Evolutionary conservation across 2,888 invertebrate genomes (phyloP), one percentile per base, ranked within the genome.

Genomic region (Drosophila mercatorum): DNA sequence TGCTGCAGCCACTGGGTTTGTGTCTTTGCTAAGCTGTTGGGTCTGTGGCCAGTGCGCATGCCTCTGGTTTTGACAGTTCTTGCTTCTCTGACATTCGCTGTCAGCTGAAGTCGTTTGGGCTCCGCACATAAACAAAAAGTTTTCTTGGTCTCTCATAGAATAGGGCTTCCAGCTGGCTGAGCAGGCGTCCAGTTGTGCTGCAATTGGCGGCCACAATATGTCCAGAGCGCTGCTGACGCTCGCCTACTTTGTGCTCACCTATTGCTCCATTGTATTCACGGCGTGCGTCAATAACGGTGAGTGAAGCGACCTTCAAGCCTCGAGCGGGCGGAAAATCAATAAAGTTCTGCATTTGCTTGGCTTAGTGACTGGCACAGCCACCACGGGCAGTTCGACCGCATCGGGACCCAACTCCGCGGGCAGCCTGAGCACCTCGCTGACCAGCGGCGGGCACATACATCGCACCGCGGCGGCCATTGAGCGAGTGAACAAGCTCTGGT

Each of bases 391-490:
- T 28, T 83, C 83, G 2, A 75, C 79, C 7, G 75, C 72, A 58
- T 80, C 92, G 83, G 92, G 71, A 89, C 92, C 89, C 73, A 93
- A 53, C 22, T 65, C 80, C 2, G 44, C 49, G 11, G 60, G 57
- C 34, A 80, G 76, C 46, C 53, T 79, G 10, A 75, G 72, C 57
- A 84, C 88, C 5, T 88, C 93, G 94, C 52, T 84, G 51, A 93
- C 94, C 5, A 95, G 95, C 80, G 80, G 95, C 79, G 85, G 78
- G 38, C 91, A 72, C 28, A 94, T 95, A 63, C 97, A 97, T 93
- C 95, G 95, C 83, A 97, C 97, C 0, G 96, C 96, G 75, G 96
- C 96, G 44, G 97, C 97, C 31, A 95, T 95, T 36, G 95, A 96
- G 90, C 96, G 96, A 76, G 85, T 92, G 81, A 96, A 96, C 92